Conservation (phyloP, 2,797 vertebrate species). For the Luscinia megarhynchos region DNA sequence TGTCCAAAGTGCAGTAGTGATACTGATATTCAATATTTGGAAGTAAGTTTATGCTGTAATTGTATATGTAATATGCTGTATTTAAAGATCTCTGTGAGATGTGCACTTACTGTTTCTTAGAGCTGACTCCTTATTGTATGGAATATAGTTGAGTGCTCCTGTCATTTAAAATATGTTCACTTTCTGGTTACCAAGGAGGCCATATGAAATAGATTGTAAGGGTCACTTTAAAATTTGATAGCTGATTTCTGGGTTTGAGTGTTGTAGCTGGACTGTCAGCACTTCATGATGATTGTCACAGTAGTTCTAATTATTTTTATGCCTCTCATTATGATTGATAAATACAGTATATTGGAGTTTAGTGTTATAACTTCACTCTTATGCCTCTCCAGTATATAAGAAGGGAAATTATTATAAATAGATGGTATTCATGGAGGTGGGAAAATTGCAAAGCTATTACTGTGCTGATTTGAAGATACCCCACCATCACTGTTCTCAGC, state of each 20-base stretch:
- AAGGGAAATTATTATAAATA: conserved; percentile 27
- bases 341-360: background rate
- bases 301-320: conserved; percentile 10
- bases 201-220: background rate
- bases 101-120: background rate
- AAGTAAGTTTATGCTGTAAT: background rate
- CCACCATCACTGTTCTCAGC: conserved; percentile 6
- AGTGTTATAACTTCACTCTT: background rate
- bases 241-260: background rate
- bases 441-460: conserved; percentile 27
- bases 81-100: background rate
- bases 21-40: background rate
- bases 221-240: background rate
- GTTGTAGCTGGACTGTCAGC: background rate
- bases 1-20: background rate
- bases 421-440: background rate
- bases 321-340: background rate
- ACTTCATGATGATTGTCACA: background rate
- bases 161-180: background rate
- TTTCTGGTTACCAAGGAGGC: background rate
- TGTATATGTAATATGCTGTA: background rate
- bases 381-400: background rate
- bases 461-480: background rate
- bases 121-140: background rate
- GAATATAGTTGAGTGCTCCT: background rate